Evolutionary conservation across 1,140 invertebrate genomes (phyloP).

Genomic region (Drosophila sulfurigaster): DNA sequence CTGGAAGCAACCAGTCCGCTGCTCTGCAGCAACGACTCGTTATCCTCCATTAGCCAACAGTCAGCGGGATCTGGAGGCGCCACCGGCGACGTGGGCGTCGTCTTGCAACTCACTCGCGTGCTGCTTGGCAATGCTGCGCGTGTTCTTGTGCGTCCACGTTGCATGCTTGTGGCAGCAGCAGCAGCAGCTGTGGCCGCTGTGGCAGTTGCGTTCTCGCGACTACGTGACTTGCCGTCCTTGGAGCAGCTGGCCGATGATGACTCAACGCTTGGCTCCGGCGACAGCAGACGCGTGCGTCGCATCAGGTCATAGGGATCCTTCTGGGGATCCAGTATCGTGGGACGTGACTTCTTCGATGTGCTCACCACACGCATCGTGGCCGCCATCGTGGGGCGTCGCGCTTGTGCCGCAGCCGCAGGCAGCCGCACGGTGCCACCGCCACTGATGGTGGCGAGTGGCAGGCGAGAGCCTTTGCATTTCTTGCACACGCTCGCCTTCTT

Average conservation of each 20-base stretch:
- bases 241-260: slow-evolving; percentile 14
- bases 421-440: slow-evolving; percentile 86
- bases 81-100: slow-evolving; percentile 6
- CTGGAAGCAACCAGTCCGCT: slow-evolving; percentile 75
- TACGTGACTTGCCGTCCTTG: slow-evolving; percentile 52
- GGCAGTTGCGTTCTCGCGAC: slow-evolving; percentile 13
- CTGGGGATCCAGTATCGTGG: slow-evolving; percentile 87
- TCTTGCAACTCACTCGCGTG: slow-evolving; percentile 10
- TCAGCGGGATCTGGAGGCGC: slow-evolving; percentile 83
- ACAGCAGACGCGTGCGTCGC: slow-evolving; percentile 89
- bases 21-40: slow-evolving; percentile 82
- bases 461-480: slow-evolving; percentile 91
- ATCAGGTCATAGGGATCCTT: slow-evolving; percentile 93
- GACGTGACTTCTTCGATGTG: slow-evolving; percentile 86
- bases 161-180: slow-evolving; percentile 16
- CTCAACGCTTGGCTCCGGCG: slow-evolving; percentile 85
- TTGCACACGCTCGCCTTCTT: slow-evolving; percentile 91
- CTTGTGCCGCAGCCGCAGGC: slow-evolving; percentile 84
- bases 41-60: slow-evolving; percentile 85
- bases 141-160: slow-evolving; percentile 63
- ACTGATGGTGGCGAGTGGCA: slow-evolving; percentile 87
- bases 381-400: slow-evolving; percentile 81
- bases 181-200: neutral
- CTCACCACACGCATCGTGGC: slow-evolving; percentile 88
- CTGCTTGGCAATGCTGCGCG: slow-evolving; percentile 41